Evolutionary conservation across 2,113 vertebrate species (phyloP).

Genomic region (Hyaena hyaena): DNA sequence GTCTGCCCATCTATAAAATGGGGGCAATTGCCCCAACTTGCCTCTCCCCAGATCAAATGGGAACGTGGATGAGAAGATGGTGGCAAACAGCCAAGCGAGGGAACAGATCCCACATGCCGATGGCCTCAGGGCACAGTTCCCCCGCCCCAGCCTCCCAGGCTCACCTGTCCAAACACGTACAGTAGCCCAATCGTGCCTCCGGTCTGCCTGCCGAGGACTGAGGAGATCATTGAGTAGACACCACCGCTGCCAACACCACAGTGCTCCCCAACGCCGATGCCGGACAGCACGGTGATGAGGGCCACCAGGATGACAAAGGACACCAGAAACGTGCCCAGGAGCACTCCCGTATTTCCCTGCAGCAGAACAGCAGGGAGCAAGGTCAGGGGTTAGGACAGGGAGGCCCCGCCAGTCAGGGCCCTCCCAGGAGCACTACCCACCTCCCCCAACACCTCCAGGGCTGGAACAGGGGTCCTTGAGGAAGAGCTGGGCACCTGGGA

Average conservation of each 20-base stretch:
- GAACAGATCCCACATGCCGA: not conserved
- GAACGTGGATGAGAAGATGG: not conserved
- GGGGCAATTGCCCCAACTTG: too few species aligned
- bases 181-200: conserved; percentile 96
- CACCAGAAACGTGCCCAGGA: conserved; percentile 94
- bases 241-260: conserved; percentile 93
- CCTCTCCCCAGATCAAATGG: not conserved
- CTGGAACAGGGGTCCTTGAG: not conserved
- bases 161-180: conserved; percentile 98
- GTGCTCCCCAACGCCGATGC: conserved; percentile 92
- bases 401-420: not conserved
- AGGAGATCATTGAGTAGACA: conserved; percentile 97
- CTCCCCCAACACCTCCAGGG: rapidly evolving
- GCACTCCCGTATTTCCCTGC: conserved; percentile 96
- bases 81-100: not conserved
- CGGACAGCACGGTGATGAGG: conserved; percentile 94
- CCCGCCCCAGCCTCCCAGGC: not conserved
- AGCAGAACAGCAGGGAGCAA: not conserved
- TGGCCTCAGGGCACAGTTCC: not conserved
- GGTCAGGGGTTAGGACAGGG: not conserved
- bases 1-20: not conserved
- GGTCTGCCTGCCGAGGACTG: conserved; percentile 91
- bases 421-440: not conserved
- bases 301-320: conserved; percentile 94
- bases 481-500: not conserved